These are phyloP conservation scores for Ramazzottius varieornatus DNA, from an alignment of 2,888 invertebrate species.

Conservation along the genomic window DNA sequence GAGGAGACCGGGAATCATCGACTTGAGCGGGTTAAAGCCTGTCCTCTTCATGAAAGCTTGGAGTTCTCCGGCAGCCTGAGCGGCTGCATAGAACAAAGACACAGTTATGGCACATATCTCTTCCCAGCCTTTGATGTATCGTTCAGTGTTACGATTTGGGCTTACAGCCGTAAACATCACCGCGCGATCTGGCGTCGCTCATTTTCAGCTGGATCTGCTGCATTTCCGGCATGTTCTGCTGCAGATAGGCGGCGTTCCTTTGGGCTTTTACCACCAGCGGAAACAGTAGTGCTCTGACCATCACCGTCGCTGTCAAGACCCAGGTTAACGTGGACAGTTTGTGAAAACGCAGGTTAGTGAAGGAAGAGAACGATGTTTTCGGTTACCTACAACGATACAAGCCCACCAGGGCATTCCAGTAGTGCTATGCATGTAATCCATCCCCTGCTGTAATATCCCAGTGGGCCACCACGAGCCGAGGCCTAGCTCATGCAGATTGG, in stretches of 20 bases:
- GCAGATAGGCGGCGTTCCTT: conserved; percentile 14
- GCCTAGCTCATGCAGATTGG: conserved; percentile 30
- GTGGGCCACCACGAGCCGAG: conserved; percentile 55
- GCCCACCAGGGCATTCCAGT: conserved; percentile 78
- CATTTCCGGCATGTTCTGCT: conserved; percentile 19
- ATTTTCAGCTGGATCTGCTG: conserved; percentile 16
- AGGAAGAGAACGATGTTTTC: too few relatives aligned
- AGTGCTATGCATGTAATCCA: conserved; percentile 57
- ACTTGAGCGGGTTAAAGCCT: conserved; percentile 49
- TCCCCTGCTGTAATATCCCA: conserved; percentile 46
- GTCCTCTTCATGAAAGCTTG: conserved; percentile 54
- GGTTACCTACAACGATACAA: conserved; percentile 46
- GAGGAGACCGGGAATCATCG: conserved; percentile 30
- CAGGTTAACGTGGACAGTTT: too few relatives aligned
- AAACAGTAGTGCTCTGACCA: conserved; percentile 15
- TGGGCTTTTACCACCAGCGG: conserved; percentile 17
- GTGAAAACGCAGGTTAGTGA: too few relatives aligned
- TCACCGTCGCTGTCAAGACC: conserved; percentile 16
- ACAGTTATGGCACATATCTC: conserved; percentile 3
- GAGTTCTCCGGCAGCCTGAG: conserved; percentile 47
- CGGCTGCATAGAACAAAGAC: conserved; percentile 26
- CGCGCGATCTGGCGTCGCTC: conserved; percentile 14
- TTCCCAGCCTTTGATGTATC: not conserved
- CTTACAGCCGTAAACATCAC: conserved; percentile 16
- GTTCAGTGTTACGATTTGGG: not conserved